Conservation (phyloP, 2,113 vertebrate genomes). For the Eublepharis macularius region DNA sequence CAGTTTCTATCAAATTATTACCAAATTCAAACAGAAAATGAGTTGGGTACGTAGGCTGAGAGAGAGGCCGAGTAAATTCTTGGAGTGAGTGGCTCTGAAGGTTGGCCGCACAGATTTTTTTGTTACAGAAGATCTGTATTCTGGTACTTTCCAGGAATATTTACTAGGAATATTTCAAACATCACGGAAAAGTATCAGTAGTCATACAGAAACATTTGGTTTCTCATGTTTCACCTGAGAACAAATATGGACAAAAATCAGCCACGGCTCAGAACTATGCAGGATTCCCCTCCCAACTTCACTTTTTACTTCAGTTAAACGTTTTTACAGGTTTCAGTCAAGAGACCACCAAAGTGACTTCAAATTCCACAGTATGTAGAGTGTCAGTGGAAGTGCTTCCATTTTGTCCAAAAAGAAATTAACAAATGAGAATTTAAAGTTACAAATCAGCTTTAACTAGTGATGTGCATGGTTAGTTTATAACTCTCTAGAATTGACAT, state of each 20-base stretch:
- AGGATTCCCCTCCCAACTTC: no score
- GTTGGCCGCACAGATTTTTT: not conserved
- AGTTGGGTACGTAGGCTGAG: not conserved
- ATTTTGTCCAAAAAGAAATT: not conserved
- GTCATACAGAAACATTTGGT: not conserved
- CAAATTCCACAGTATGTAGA: not conserved
- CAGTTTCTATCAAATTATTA: not conserved
- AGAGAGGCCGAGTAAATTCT: no score
- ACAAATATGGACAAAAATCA: not conserved
- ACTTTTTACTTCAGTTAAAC: no score
- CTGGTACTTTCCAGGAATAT: no score
- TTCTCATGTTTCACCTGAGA: not conserved
- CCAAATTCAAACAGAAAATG: not conserved
- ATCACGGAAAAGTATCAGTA: not conserved
- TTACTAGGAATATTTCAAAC: not conserved
- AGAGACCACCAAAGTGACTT: no score
- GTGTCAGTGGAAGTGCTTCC: not conserved
- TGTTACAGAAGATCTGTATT: not conserved
- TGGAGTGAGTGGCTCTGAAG: not conserved
- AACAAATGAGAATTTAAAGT: constrained; percentile 19
- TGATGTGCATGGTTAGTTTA: not conserved
- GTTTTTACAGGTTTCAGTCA: no score
- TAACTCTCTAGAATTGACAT: constrained; percentile 37
- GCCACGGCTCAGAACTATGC: no score
- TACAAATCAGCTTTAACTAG: not conserved